These are phyloP conservation scores for Poecilia picta DNA, from an alignment of 2,797 vertebrate genomes.

Conservation along the genomic window DNA sequence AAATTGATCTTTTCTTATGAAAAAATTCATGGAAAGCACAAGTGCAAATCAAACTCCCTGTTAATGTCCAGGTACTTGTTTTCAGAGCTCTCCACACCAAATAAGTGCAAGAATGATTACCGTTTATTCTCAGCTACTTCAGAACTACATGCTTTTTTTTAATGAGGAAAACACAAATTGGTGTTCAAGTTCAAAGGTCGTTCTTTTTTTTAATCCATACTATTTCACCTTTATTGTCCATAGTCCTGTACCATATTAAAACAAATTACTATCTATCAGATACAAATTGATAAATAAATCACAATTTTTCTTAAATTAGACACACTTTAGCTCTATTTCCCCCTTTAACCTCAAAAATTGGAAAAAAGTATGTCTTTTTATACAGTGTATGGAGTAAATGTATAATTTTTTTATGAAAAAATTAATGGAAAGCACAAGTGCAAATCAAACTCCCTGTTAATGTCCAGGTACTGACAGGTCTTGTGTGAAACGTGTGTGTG, in stretches of 20 bases:
- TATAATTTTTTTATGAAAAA: not conserved
- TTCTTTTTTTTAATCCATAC: not conserved
- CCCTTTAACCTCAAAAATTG: not conserved
- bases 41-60: constrained; percentile 7
- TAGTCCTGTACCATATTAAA: not conserved
- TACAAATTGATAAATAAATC: not conserved
- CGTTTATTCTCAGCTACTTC: not conserved
- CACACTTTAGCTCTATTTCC: not conserved
- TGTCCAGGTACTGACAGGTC: not conserved
- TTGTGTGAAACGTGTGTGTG: not conserved
- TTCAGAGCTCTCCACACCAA: not conserved
- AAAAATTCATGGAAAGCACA: not conserved
- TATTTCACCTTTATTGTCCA: not conserved
- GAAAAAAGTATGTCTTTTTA: not conserved
- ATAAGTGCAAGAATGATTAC: not conserved
- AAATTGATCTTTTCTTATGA: not conserved
- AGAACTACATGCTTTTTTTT: not conserved
- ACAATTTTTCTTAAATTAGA: not conserved
- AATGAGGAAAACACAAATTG: not conserved
- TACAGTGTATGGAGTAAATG: not conserved
- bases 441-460: constrained; percentile 8
- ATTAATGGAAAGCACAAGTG: not conserved
- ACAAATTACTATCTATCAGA: not conserved
- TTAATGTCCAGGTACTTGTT: constrained; percentile 5
- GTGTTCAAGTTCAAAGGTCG: not conserved